phyloP scores from a whole-genome alignment of 2,113 vertebrate species.

The Cephalopterus ornatus region DNA sequence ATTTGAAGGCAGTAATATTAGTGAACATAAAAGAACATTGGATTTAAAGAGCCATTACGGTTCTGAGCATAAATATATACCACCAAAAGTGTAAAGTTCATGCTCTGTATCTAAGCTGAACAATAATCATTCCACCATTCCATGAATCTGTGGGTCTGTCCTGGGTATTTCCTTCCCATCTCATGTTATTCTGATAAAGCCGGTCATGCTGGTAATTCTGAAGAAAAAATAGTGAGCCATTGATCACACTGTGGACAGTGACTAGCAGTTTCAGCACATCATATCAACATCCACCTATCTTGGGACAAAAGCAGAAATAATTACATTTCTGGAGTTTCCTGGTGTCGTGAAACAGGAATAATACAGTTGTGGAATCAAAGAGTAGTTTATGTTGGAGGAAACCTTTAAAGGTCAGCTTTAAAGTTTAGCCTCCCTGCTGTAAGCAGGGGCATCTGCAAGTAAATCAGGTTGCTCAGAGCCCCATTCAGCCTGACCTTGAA shows the following conservation, averaged over 20 bases:
- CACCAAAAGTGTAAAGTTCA: neutral
- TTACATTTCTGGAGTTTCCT: neutral
- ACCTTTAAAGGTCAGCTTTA: neutral
- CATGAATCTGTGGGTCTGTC: neutral
- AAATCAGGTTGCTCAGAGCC: neutral
- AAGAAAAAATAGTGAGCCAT: neutral
- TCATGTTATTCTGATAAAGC: neutral
- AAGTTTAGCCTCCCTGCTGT: neutral
- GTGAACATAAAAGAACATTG: neutral
- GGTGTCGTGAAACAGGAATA: neutral
- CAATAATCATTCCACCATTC: neutral
- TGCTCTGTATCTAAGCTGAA: neutral
- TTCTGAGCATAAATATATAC: neutral
- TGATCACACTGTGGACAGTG: neutral
- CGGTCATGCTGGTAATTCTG: neutral
- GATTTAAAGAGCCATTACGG: neutral
- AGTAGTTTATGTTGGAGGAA: neutral
- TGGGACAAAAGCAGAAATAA: neutral
- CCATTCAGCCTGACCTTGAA: neutral
- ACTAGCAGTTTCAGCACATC: neutral
- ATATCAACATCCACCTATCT: neutral
- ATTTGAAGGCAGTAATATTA: neutral
- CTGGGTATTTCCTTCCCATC: neutral
- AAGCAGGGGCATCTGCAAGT: neutral
- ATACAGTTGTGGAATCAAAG: neutral